Conservation (phyloP, 2,113 vertebrate genomes). For the Pomatostomus ruficeps region DNA sequence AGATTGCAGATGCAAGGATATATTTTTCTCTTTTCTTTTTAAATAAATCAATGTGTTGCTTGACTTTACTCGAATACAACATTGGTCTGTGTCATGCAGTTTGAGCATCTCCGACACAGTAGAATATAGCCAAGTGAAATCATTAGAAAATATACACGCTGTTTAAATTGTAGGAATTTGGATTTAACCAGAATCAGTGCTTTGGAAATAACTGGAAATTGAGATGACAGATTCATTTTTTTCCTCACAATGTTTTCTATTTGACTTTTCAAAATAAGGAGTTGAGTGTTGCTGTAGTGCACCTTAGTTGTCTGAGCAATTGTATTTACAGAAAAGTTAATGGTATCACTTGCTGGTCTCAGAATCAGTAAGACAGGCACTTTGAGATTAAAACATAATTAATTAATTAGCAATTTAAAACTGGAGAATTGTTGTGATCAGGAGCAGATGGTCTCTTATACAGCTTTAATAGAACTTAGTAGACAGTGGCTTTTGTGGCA, state of each 20-base stretch:
- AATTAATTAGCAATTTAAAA: slow-evolving; percentile 5
- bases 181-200: neutral
- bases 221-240: neutral
- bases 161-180: neutral
- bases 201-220: neutral
- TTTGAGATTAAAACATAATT: neutral
- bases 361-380: neutral
- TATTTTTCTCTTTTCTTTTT: neutral
- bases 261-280: neutral
- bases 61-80: neutral
- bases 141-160: neutral
- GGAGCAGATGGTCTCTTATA: neutral
- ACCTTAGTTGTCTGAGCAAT: neutral
- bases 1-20: neutral
- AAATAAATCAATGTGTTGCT: neutral
- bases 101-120: neutral
- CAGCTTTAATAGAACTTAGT: neutral
- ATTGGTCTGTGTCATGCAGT: neutral
- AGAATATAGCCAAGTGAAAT: neutral
- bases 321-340: neutral
- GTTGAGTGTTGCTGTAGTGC: neutral
- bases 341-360: neutral
- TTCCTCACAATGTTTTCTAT: neutral
- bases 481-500: neutral
- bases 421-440: neutral